A percentile compares a stretch with the other conserved stretches of the same genome.
phyloP scores from a whole-genome alignment of 1,140 invertebrate species.

The fruit fly (Drosophila melanogaster) region Release_6_plus_ISO1_MT NT_037436.4:2029501-2030000 shows the following conservation, averaged over 20 bases:
- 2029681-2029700: conserved; percentile 13
- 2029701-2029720: conserved; percentile 15
- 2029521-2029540: conserved; percentile 82
- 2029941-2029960: conserved; percentile 43
- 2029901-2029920: conserved; percentile 28
- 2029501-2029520: conserved; percentile 65
- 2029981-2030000: conserved; percentile 50
- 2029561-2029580: conserved; percentile 76
- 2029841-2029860: too few relatives aligned
- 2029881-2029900: conserved; percentile 9
- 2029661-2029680: conserved; percentile 20
- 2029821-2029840: background rate
- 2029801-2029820: background rate
- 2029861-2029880: background rate
- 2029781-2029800: too few relatives aligned
- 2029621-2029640: conserved; percentile 69
- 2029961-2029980: conserved; percentile 57
- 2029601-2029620: conserved; percentile 48
- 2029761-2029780: too few relatives aligned
- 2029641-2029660: conserved; percentile 50
- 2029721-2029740: conserved; percentile 7
- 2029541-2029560: conserved; percentile 82
- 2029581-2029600: conserved; percentile 55
- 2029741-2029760: background rate
- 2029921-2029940: conserved; percentile 53